Percentiles rank a stretch among this genome's conserved stretches.
These are phyloP conservation scores for Tyto alba DNA, from an alignment of 2,113 vertebrate species.

Conservation along the genomic window DNA sequence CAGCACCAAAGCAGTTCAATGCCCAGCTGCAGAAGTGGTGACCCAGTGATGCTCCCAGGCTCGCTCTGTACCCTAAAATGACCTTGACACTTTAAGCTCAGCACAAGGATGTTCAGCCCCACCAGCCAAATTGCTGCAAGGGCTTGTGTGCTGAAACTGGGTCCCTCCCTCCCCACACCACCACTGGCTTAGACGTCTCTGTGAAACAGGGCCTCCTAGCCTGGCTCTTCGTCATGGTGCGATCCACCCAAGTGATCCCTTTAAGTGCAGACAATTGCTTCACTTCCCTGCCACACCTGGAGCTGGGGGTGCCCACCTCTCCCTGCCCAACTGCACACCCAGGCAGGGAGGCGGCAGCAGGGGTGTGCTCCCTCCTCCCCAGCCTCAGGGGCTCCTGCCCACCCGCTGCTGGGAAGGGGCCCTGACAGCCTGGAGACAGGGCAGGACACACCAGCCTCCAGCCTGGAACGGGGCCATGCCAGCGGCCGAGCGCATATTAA, in stretches of 20 bases:
- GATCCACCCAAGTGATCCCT: neutral
- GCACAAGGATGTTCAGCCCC: neutral
- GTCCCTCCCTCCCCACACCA: neutral
- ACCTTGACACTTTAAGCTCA: neutral
- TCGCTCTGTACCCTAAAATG: neutral
- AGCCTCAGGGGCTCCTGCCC: neutral
- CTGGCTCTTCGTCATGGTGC: neutral
- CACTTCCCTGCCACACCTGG: neutral
- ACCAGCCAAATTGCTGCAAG: neutral
- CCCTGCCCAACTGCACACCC: neutral
- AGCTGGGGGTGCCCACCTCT: neutral
- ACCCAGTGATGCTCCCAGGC: neutral
- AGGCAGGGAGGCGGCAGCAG: neutral
- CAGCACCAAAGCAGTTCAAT: neutral
- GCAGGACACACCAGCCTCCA: neutral
- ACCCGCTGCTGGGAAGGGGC: neutral
- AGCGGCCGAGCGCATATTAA: rapidly evolving
- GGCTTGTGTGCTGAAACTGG: neutral
- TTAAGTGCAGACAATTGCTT: neutral
- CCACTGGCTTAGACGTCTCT: neutral
- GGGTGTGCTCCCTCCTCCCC: neutral
- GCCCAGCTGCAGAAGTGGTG: neutral
- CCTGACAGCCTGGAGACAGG: neutral
- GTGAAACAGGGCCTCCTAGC: neutral
- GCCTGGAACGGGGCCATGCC: neutral